Base-by-base conservation (phyloP, 2,113 vertebrate genomes). In the Rana temporaria region DNA sequence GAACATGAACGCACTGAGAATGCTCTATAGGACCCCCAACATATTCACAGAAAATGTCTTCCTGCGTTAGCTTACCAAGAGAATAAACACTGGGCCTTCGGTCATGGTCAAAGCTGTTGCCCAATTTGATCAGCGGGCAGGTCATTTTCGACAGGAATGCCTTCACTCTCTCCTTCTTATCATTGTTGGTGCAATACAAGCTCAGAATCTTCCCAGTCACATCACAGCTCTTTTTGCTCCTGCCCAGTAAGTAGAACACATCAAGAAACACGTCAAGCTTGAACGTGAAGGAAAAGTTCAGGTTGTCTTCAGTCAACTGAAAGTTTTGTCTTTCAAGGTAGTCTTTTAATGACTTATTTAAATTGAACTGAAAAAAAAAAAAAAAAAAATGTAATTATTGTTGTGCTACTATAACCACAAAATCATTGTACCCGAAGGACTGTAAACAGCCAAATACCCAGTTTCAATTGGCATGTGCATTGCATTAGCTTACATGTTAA, bases 101-200 rank as follows among this genome's bases (percentile, higher is more conserved):
- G 62, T 88, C 89, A 48, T 88, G 88, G 62, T 88, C 89, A 65
- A 88, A 88, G 79, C 87, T 90, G 78, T 85, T 91, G 76, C 88
- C 88, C 34, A 85, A 85, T 74, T 84, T 78, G 32, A 87, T 68
- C 24, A 89, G 75, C 42, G 90, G 84, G 60, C 90, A 88, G 38
- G 89, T 89, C 88, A 93, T 91, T 85, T 91, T 90, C 24, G 91
- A 89, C 87, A 93, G 86, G 81, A 91, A 91, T 32, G 86, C 78
- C 55, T 79, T 90, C 63, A 92, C 89, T 18, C 87, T 87, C 56
- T 91, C 90, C 80, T 89, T 90, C 85, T 90, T 91, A 79, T 89
- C 89, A 72, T 88, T 85, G 18, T 78, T 91, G 18, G 85, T 85
- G 64, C 88, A 91, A 18, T 89, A 88, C 75, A 93, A 85, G 77